Evolutionary conservation across 2,113 vertebrate species (phyloP), one percentile per base, ranked within the genome.

Genomic region (Piprites chloris): DNA sequence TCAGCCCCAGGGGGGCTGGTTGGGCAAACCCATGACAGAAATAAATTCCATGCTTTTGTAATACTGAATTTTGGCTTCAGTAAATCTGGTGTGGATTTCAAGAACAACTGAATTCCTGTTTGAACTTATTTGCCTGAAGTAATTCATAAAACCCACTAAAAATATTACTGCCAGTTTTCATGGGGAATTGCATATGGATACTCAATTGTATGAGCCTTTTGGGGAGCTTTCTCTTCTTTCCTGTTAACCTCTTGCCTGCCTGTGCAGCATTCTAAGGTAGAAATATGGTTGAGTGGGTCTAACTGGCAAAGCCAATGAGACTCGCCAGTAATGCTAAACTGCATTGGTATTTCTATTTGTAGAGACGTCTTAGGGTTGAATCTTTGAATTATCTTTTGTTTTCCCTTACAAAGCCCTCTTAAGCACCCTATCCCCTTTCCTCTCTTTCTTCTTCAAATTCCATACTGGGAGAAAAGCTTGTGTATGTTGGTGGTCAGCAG

Each of bases 31-130:
- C n/a, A n/a, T n/a, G n/a, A n/a, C n/a, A n/a, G n/a, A n/a, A n/a
- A 55, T 92, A 93, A 91, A 93, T 95, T 75, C 93, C 91, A 56
- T 82, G 42, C 59, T 96, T 78, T 93, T 96, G 75, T 91, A 93
- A 95, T 83, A 95, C 79, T 92, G 73, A 97, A 96, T 94, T 95
- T 87, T 93, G 61, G 19, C 79, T 94, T 96, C 87, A 93, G 76
- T 97, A 97, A 96, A 97, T 97, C 87, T 96, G 73, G 32, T 61
- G 55, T 85, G 61, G 65, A 87, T 78, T 96, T 90, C 77, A 96
- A 90, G 52, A 94, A 62, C 52, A 97, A 93, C 73, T 93, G 92
- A 95, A 89, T 85, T 91, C 65, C 72, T 63, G 5, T 81, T 77
- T 62, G 41, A 77, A 77, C 37, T 41, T 21, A 24, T 24, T 68